Evolutionary conservation across 2,113 vertebrate genomes (phyloP).

Genomic region (Lagenorhynchus albirostris): DNA sequence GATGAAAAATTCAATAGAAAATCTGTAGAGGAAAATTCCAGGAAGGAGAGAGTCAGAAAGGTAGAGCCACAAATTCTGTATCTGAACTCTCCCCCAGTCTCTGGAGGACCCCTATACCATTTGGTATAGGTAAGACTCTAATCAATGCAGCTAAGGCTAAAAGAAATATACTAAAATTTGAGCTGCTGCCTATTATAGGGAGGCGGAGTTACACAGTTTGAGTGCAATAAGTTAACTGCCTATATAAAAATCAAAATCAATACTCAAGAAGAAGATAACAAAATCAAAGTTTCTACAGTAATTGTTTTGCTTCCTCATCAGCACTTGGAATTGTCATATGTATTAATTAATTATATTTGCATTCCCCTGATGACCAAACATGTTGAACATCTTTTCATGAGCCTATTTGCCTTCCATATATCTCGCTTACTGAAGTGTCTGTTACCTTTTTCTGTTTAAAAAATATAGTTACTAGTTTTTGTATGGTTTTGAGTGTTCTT

Average conservation of each 20-base stretch:
- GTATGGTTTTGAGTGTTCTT: background rate
- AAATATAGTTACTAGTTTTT: background rate
- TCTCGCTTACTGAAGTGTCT: background rate
- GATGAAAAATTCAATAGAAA: background rate
- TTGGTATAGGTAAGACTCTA: background rate
- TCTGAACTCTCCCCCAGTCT: background rate
- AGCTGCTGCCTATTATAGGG: background rate
- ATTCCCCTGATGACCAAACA: background rate
- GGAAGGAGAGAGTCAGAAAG: background rate
- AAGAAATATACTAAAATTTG: background rate
- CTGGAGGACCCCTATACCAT: background rate
- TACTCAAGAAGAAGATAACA: background rate
- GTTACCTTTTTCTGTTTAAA: background rate
- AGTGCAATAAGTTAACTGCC: background rate
- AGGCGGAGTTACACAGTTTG: background rate
- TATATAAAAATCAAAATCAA: background rate
- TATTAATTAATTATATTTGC: background rate
- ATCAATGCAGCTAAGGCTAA: background rate
- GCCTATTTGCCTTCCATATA: background rate
- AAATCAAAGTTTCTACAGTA: background rate
- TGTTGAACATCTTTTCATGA: background rate
- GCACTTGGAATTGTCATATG: background rate
- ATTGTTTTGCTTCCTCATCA: background rate
- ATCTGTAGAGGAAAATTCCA: background rate
- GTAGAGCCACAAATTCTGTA: background rate